These are phyloP conservation scores for Aporophyla nigra DNA, from an alignment of 2,888 invertebrate genomes.

Conservation along the genomic window DNA sequence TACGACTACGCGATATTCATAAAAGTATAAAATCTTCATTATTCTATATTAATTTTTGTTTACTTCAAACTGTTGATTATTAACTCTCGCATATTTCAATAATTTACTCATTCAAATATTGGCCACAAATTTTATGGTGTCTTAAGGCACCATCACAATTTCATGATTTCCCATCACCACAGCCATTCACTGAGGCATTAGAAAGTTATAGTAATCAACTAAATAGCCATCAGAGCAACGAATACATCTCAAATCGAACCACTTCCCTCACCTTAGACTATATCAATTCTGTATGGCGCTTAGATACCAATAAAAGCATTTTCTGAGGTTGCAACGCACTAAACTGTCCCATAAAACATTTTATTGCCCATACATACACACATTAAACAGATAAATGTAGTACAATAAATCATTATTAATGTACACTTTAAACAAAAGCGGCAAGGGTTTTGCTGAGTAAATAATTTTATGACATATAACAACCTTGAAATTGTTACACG, in stretches of 20 bases:
- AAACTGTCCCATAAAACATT: slow-evolving; percentile 87
- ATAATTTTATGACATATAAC: slow-evolving; percentile 86
- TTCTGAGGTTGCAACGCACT: slow-evolving; percentile 84
- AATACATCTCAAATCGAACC: slow-evolving; percentile 63
- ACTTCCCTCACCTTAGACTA: slow-evolving; percentile 74
- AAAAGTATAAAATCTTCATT: neutral
- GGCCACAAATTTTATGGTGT: neutral
- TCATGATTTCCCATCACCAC: slow-evolving; percentile 29
- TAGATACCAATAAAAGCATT: slow-evolving; percentile 87
- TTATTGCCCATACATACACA: slow-evolving; percentile 87
- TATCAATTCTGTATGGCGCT: slow-evolving; percentile 81
- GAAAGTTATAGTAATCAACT: slow-evolving; percentile 61
- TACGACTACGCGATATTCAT: neutral
- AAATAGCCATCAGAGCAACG: slow-evolving; percentile 60
- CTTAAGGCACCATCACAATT: slow-evolving; percentile 44
- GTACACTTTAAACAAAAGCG: slow-evolving; percentile 83
- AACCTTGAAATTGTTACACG: slow-evolving; percentile 82
- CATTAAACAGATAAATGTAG: slow-evolving; percentile 87
- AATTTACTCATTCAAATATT: neutral
- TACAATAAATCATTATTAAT: slow-evolving; percentile 88
- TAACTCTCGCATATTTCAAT: neutral
- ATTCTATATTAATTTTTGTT: neutral
- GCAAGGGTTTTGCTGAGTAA: slow-evolving; percentile 83
- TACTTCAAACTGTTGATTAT: neutral
- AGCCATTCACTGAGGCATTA: slow-evolving; percentile 54